Evolutionary conservation across 2,797 vertebrate species (phyloP).

Genomic region (Pelobates cultripes): DNA sequence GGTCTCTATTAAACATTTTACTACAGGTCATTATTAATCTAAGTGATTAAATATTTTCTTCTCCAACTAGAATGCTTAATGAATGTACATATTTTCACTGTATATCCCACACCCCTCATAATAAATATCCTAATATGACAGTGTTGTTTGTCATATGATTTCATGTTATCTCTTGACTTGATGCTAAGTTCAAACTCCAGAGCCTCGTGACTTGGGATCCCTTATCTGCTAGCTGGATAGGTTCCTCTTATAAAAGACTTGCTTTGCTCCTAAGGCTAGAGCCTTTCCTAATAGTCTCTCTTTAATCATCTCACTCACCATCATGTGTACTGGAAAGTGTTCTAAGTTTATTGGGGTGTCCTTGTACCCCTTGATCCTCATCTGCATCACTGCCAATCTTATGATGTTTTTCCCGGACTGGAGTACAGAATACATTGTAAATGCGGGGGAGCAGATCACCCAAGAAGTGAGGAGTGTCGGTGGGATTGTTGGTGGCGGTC

Average conservation of each 20-base stretch:
- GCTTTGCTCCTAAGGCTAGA: not conserved
- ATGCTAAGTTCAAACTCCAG: not conserved
- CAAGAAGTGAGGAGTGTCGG: conserved; percentile 71
- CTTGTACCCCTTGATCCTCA: conserved; percentile 67
- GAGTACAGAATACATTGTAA: conserved; percentile 30
- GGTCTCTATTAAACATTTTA: not conserved
- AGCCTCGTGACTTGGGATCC: not conserved
- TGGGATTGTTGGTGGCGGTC: conserved; percentile 71
- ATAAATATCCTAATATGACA: not conserved
- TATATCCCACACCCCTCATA: not conserved
- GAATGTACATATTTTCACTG: not conserved
- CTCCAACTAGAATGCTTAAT: too few relatives aligned
- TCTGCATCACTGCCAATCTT: conserved; percentile 70
- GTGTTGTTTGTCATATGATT: not conserved
- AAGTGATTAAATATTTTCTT: not conserved
- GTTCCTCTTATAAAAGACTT: not conserved
- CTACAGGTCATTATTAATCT: not conserved
- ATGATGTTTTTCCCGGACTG: conserved; percentile 74
- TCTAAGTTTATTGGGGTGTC: conserved; percentile 66
- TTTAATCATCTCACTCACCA: conserved; percentile 27
- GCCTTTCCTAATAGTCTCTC: not conserved
- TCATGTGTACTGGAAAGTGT: conserved; percentile 74
- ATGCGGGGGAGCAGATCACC: conserved; percentile 52
- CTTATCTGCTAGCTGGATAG: not conserved
- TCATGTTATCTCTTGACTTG: not conserved